Evolutionary conservation across 2,888 invertebrate species (phyloP).

Genomic region (Chaitophorus viminalis): DNA sequence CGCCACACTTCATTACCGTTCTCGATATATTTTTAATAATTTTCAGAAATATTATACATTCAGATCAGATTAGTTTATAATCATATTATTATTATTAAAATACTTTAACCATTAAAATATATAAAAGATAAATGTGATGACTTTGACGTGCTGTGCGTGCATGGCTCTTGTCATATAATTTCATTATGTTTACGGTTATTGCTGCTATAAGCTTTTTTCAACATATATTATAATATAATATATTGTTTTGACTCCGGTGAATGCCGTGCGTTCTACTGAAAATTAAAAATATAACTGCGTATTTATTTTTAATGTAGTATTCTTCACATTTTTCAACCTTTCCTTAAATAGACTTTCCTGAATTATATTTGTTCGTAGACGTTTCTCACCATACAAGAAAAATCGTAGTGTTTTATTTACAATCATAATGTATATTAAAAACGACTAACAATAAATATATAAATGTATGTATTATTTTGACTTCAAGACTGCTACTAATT

Average conservation of each 20-base stretch:
- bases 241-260: not conserved
- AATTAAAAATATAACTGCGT: not conserved
- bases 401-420: not conserved
- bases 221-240: not conserved
- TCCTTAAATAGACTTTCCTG: not conserved
- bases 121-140: not conserved
- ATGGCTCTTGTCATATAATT: not conserved
- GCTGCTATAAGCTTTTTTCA: not conserved
- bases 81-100: not conserved
- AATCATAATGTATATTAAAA: not conserved
- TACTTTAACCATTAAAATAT: not conserved
- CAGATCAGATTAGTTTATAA: not conserved
- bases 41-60: not conserved
- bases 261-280: not conserved
- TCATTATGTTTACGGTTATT: not conserved
- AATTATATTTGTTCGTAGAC: not conserved
- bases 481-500: no score
- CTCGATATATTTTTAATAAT: not conserved
- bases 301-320: not conserved
- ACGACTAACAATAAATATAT: no score
- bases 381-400: not conserved
- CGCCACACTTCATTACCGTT: not conserved
- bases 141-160: not conserved
- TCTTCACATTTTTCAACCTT: not conserved
- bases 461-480: no score